Conservation (phyloP, 2,888 invertebrate species). For the Atethmia centrago region DNA sequence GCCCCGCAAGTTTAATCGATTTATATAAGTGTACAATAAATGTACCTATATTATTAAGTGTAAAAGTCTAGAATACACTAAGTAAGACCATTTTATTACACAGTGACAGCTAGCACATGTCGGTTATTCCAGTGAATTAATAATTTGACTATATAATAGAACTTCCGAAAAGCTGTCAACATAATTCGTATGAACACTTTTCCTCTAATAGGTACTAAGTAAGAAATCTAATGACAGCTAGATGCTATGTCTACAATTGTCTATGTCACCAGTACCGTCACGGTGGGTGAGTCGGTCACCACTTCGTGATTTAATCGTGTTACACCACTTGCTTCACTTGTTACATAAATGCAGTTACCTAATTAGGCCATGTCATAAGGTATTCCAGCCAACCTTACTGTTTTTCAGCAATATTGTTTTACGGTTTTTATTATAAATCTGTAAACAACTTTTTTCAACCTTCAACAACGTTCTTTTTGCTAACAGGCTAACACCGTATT, state of each 20-base stretch:
- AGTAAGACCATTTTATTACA: too few relatives aligned
- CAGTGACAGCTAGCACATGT: too few relatives aligned
- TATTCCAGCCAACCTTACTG: neutral
- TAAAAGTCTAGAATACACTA: too few relatives aligned
- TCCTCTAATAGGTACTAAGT: neutral
- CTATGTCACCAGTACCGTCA: slow-evolving; percentile 36
- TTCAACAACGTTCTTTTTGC: too few relatives aligned
- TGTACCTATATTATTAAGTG: too few relatives aligned
- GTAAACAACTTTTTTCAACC: too few relatives aligned
- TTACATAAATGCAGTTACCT: slow-evolving; percentile 20
- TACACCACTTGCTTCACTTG: slow-evolving; percentile 27
- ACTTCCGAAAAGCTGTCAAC: neutral
- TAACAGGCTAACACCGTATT: too few relatives aligned
- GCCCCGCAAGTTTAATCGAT: too few relatives aligned
- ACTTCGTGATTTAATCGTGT: slow-evolving; percentile 30
- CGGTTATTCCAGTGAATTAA: too few relatives aligned
- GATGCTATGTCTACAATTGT: neutral
- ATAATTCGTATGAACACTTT: neutral
- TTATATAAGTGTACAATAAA: too few relatives aligned
- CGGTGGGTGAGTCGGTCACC: slow-evolving; percentile 10
- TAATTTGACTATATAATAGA: too few relatives aligned
- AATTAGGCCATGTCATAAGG: slow-evolving; percentile 3
- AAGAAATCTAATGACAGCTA: neutral
- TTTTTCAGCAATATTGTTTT: slow-evolving; percentile 10
- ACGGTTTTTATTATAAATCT: too few relatives aligned